Conservation (phyloP, 2,113 vertebrate species). For the Rhipidura dahli region DNA sequence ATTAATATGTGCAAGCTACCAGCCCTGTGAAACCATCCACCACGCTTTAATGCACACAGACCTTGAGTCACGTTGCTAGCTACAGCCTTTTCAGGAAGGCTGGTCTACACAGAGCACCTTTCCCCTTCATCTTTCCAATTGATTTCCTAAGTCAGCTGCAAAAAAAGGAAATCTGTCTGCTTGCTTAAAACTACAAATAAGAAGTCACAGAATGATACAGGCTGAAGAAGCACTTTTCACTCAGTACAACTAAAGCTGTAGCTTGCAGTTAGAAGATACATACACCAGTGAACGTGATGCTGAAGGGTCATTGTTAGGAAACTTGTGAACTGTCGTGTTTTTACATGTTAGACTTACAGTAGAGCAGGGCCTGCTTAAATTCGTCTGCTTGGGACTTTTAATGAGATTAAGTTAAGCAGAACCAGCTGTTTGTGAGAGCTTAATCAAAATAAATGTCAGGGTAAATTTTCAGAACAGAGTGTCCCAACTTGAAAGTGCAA, state of each 20-base stretch:
- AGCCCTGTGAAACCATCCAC: not conserved
- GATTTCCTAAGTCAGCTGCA: not conserved
- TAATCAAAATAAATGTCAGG: not conserved
- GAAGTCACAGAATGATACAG: not conserved
- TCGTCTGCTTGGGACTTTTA: not conserved
- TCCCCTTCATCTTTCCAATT: not conserved
- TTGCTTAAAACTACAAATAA: not conserved
- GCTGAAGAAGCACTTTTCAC: not conserved
- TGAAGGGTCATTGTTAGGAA: not conserved
- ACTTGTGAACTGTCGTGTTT: not conserved
- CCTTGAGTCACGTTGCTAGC: not conserved
- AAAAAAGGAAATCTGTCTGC: not conserved
- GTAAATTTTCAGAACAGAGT: not conserved
- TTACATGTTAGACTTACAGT: not conserved
- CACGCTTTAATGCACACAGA: fast-evolving
- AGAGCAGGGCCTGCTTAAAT: not conserved
- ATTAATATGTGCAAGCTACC: not conserved
- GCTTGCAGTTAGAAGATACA: not conserved
- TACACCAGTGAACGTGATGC: fast-evolving
- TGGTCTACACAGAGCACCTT: not conserved
- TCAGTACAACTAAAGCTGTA: not conserved
- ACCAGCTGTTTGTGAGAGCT: not conserved
- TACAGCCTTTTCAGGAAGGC: not conserved
- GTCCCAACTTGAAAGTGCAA: not conserved
- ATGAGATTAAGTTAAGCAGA: not conserved